Evolutionary conservation across 1,140 invertebrate species (phyloP).

Genomic region (Listronotus bonariensis): DNA sequence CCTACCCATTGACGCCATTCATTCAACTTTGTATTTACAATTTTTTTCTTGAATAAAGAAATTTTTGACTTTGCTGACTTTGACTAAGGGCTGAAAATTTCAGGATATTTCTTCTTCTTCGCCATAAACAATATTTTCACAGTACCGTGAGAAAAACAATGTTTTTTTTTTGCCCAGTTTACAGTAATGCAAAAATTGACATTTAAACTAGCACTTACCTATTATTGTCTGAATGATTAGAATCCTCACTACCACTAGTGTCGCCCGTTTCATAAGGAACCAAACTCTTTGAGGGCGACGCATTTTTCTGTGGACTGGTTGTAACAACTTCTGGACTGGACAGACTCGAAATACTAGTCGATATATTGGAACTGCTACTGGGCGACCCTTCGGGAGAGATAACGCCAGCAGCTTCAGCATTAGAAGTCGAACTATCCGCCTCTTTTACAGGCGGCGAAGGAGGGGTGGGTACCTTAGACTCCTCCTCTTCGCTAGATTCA

Average conservation of each 20-base stretch:
- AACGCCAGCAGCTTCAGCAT: neutral
- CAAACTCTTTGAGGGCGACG: conserved; percentile 40
- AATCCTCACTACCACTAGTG: conserved; percentile 47
- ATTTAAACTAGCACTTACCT: neutral
- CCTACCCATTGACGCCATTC: no score
- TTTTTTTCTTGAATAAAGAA: no score
- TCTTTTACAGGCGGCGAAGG: conserved; percentile 13
- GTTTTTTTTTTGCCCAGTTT: conserved; percentile 12
- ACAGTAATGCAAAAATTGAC: neutral
- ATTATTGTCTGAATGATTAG: conserved; percentile 36
- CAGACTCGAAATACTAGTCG: conserved; percentile 35
- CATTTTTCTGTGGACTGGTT: conserved; percentile 8
- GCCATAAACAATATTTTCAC: no score
- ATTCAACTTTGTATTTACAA: no score
- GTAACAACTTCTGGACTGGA: conserved; percentile 30
- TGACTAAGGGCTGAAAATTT: no score
- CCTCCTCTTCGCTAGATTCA: conserved; percentile 24
- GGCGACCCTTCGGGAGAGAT: conserved; percentile 6
- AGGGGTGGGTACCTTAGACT: neutral
- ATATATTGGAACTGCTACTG: conserved; percentile 26
- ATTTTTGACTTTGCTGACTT: no score
- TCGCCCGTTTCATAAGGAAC: conserved; percentile 54
- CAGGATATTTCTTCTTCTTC: no score
- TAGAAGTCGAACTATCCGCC: conserved; percentile 23
- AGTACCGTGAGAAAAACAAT: no score